phyloP scores from a whole-genome alignment of 2,888 invertebrate species.

The Brassicogethes aeneus region DNA sequence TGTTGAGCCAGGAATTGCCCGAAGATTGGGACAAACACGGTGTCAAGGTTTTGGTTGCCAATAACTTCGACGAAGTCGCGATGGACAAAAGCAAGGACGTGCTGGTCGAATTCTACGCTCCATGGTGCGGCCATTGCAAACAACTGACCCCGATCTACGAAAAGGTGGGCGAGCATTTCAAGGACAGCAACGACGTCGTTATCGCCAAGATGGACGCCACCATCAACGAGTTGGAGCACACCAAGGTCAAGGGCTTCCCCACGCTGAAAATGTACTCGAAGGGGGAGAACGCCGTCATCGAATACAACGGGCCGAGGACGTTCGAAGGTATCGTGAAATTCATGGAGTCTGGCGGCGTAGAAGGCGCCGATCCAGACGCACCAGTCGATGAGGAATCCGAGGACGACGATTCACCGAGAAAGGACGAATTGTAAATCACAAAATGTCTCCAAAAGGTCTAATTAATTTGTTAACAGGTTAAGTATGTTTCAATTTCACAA shows the following conservation, averaged over 20 bases:
- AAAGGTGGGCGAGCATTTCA: slow-evolving; percentile 75
- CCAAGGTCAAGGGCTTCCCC: slow-evolving; percentile 91
- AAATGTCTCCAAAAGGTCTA: slow-evolving; percentile 5
- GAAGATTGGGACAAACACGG: slow-evolving; percentile 95
- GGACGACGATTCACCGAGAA: slow-evolving; percentile 62
- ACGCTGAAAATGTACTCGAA: slow-evolving; percentile 92
- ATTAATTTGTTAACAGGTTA: no score
- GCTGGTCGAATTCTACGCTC: slow-evolving; percentile 98
- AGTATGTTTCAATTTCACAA: slow-evolving; percentile 1
- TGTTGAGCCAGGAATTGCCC: slow-evolving; percentile 88
- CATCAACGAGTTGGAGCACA: slow-evolving; percentile 93
- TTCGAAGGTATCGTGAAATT: slow-evolving; percentile 89
- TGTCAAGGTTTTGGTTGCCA: slow-evolving; percentile 87
- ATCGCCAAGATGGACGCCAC: slow-evolving; percentile 99
- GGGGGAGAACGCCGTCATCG: slow-evolving; percentile 78
- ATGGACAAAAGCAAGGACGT: slow-evolving; percentile 82
- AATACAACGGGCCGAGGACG: slow-evolving; percentile 93
- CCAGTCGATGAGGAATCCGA: slow-evolving; percentile 55
- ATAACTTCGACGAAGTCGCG: slow-evolving; percentile 92
- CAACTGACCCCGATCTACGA: slow-evolving; percentile 96
- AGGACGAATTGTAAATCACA: slow-evolving; percentile 65
- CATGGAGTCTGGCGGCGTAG: slow-evolving; percentile 82
- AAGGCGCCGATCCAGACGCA: slow-evolving; percentile 59
- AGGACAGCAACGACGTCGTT: slow-evolving; percentile 70
- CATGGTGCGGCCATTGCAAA: slow-evolving; percentile 99